Evolutionary conservation across 35 echinoderm and acorn worm genomes (phyloP).

Genomic region (Eucidaris tribuloides): DNA sequence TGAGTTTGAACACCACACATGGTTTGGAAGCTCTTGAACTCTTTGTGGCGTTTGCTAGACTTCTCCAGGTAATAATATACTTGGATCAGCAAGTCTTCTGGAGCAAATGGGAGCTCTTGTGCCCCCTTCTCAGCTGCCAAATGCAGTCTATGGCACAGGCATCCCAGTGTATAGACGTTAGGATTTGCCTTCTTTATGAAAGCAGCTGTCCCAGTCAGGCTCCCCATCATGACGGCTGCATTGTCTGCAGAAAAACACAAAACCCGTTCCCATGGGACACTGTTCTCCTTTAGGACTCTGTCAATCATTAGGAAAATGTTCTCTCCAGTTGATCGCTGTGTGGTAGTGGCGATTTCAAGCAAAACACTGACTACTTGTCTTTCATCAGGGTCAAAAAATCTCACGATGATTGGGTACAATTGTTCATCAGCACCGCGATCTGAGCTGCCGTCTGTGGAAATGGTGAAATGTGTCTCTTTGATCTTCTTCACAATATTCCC

Average conservation of each 20-base stretch:
- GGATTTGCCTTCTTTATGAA: slow-evolving; percentile 17
- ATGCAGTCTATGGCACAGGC: slow-evolving; percentile 33
- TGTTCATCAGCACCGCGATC: slow-evolving; percentile 62
- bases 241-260: slow-evolving; percentile 31
- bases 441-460: slow-evolving; percentile 55
- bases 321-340: slow-evolving; percentile 45
- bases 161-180: slow-evolving; percentile 20
- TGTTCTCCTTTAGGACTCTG: not conserved
- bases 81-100: slow-evolving; percentile 20
- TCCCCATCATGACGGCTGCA: slow-evolving; percentile 41
- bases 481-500: slow-evolving; percentile 26
- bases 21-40: not conserved
- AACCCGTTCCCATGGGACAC: slow-evolving; percentile 10
- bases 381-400: slow-evolving; percentile 44
- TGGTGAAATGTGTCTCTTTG: not conserved
- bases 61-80: slow-evolving; percentile 44
- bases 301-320: slow-evolving; percentile 26
- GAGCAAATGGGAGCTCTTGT: slow-evolving; percentile 2
- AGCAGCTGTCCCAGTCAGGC: slow-evolving; percentile 9
- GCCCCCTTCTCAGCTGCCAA: slow-evolving; percentile 18
- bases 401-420: slow-evolving; percentile 53
- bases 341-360: slow-evolving; percentile 23
- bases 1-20: slow-evolving; percentile 13
- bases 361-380: slow-evolving; percentile 27
- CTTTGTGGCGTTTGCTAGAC: slow-evolving; percentile 2